Conservation (phyloP, 2,113 vertebrate species). For the Gulo gulo region DNA sequence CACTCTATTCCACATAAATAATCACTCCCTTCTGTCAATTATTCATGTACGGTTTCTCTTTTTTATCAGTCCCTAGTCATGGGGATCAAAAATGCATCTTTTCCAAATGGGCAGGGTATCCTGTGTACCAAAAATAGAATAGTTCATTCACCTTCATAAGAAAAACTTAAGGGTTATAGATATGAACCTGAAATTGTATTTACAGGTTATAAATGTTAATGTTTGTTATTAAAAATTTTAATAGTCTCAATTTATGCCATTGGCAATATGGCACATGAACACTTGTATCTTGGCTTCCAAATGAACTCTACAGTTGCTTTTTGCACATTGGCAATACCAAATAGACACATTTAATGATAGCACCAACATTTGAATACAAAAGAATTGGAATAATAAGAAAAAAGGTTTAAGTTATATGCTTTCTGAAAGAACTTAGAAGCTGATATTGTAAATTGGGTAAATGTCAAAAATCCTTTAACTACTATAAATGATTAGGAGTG, state of each 20-base stretch:
- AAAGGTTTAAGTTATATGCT: neutral
- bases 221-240: neutral
- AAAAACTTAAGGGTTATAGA: neutral
- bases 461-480: neutral
- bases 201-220: neutral
- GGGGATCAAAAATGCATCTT: neutral
- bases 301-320: neutral
- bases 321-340: neutral
- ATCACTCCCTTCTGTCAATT: neutral
- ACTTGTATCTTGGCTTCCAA: neutral
- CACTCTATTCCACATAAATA: neutral
- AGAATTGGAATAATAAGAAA: neutral
- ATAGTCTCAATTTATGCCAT: slow-evolving; percentile 26
- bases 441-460: neutral
- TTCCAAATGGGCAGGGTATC: neutral
- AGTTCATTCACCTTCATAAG: neutral
- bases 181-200: neutral
- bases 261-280: neutral
- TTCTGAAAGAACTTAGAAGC: neutral
- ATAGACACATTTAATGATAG: neutral
- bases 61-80: neutral
- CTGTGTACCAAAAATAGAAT: neutral
- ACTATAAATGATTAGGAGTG: neutral
- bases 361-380: neutral
- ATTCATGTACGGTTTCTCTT: neutral